These are phyloP conservation scores for Oegoconia quadripuncta DNA, from an alignment of 2,888 invertebrate species.

Conservation along the genomic window DNA sequence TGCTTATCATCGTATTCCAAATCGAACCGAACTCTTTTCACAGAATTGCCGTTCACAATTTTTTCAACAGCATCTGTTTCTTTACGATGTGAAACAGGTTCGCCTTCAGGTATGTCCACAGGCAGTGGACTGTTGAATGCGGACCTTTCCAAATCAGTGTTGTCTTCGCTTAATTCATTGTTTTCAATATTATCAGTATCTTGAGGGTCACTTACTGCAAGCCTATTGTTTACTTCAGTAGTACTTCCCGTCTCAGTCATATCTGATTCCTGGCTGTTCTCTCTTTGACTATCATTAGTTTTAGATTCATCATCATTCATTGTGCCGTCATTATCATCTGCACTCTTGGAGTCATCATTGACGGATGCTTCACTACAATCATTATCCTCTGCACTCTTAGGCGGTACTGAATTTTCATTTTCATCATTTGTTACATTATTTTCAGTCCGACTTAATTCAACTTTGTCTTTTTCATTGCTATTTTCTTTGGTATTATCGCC, in stretches of 20 bases:
- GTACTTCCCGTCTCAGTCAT: neutral
- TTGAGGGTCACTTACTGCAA: neutral
- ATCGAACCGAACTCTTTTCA: no score
- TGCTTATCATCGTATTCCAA: neutral
- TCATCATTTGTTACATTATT: neutral
- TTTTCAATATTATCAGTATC: neutral
- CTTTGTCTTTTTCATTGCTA: no score
- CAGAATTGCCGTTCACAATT: constrained; percentile 2
- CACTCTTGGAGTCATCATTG: no score
- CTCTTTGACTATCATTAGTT: neutral
- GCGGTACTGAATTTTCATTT: neutral
- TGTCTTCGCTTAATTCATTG: neutral
- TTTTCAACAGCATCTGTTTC: no score
- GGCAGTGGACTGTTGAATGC: no score
- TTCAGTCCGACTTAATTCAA: neutral
- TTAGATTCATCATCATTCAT: neutral
- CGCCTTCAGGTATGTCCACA: no score
- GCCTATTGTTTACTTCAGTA: neutral
- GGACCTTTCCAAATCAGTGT: neutral
- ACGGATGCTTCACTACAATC: no score
- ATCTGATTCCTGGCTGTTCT: neutral
- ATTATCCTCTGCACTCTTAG: neutral
- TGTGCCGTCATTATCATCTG: neutral
- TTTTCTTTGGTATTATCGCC: neutral
- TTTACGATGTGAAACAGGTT: no score